Evolutionary conservation across 1,140 invertebrate species (phyloP).

Genomic region (Sinella curviseta): DNA sequence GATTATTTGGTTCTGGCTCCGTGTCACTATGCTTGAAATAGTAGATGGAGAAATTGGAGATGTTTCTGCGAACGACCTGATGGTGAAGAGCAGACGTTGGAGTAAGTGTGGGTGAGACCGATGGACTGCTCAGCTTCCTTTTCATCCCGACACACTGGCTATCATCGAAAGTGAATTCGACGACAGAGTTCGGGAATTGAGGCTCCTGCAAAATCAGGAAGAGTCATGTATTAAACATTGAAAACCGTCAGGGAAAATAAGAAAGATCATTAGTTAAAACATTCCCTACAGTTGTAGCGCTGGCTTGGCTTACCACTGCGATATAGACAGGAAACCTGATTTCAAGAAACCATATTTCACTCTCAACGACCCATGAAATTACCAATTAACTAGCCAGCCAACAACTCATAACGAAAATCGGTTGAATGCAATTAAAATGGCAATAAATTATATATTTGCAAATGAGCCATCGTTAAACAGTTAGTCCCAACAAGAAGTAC

Average conservation of each 20-base stretch:
- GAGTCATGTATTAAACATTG: background rate
- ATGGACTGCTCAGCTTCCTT: slow-evolving; percentile 42
- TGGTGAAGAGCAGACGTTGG: background rate
- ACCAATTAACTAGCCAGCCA: background rate
- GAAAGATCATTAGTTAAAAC: too few species aligned
- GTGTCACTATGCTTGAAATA: slow-evolving; percentile 51
- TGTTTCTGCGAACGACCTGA: slow-evolving; percentile 42
- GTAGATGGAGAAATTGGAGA: slow-evolving; percentile 47
- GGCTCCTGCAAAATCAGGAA: slow-evolving; percentile 35
- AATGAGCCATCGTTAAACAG: background rate
- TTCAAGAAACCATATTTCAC: too few species aligned
- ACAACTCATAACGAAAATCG: background rate
- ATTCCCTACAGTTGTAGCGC: too few species aligned
- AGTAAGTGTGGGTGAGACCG: slow-evolving; percentile 32
- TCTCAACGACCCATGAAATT: background rate
- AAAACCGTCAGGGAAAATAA: too few species aligned
- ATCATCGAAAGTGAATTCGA: slow-evolving; percentile 45
- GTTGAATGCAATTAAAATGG: background rate
- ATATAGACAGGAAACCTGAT: too few species aligned
- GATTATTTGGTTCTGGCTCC: slow-evolving; percentile 45
- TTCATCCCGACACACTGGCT: slow-evolving; percentile 45
- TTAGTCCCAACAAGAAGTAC: too few species aligned
- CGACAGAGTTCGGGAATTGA: slow-evolving; percentile 46
- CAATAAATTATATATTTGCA: background rate
- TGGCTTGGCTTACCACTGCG: too few species aligned